phyloP scores from a whole-genome alignment of 2,888 invertebrate species.

The Diarsia dahlii region DNA sequence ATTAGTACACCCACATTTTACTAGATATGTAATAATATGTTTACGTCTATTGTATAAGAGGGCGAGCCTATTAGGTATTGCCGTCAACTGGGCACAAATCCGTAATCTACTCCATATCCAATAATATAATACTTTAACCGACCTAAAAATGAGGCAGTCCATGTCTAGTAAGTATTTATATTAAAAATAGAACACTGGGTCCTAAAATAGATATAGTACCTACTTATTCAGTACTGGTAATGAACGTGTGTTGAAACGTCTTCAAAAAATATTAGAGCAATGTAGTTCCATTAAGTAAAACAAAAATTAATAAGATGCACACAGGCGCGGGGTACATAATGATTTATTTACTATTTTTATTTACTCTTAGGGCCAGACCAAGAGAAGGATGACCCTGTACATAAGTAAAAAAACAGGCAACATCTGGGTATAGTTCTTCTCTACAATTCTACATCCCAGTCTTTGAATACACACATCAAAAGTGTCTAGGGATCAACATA shows the following conservation, averaged over 20 bases:
- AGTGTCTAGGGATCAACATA: too few relatives aligned
- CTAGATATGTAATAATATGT: too few relatives aligned
- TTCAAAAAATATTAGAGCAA: constrained; percentile 15
- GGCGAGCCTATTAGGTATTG: too few relatives aligned
- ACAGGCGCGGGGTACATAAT: neutral
- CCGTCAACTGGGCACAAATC: too few relatives aligned
- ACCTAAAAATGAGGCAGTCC: too few relatives aligned
- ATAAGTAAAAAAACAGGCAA: neutral
- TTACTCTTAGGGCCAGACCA: too few relatives aligned
- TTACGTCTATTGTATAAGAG: too few relatives aligned
- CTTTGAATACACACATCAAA: too few relatives aligned
- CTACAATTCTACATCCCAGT: neutral
- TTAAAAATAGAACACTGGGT: neutral
- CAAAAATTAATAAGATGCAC: neutral
- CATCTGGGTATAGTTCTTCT: neutral
- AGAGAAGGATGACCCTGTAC: neutral
- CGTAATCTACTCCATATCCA: too few relatives aligned
- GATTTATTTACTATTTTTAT: neutral
- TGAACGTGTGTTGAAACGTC: neutral
- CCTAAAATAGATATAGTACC: neutral
- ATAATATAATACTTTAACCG: too few relatives aligned
- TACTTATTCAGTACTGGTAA: neutral
- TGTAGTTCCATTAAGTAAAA: neutral
- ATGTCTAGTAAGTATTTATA: too few relatives aligned
- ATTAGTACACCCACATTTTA: too few relatives aligned